Percentiles rank a stretch among this genome's conserved stretches.
Evolutionary conservation across 2,113 vertebrate genomes (phyloP).

Genomic region (Chelonoidis abingdonii): DNA sequence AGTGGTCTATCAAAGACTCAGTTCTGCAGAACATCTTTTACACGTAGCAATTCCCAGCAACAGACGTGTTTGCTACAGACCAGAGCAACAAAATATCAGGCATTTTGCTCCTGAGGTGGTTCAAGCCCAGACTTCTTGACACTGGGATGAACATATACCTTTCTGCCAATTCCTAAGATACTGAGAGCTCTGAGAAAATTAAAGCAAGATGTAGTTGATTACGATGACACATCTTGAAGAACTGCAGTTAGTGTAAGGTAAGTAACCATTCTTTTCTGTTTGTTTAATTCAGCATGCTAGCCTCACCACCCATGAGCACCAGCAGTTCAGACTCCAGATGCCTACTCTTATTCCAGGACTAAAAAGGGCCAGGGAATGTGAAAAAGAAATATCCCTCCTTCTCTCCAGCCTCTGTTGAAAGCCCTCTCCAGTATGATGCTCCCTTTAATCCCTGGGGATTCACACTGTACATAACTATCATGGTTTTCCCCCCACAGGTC

Average conservation of each 20-base stretch:
- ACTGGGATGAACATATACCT: not conserved
- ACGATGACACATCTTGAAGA: not conserved
- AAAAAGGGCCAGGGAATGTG: not conserved
- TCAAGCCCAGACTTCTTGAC: not conserved
- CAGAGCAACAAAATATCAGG: not conserved
- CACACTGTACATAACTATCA: not conserved
- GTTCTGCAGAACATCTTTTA: not conserved
- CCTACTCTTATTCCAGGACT: not conserved
- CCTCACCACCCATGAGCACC: not conserved
- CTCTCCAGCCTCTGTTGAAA: not conserved
- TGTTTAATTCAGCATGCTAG: not conserved
- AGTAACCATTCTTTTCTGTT: not conserved
- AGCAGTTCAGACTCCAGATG: not conserved
- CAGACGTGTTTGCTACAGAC: not conserved
- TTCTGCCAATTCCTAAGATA: not conserved
- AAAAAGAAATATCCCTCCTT: not conserved
- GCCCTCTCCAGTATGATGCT: not conserved
- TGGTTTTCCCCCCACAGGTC: constrained; percentile 40
- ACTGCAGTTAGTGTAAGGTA: not conserved
- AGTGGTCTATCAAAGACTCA: not conserved
- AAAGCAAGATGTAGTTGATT: not conserved
- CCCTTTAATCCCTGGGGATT: not conserved
- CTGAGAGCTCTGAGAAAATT: not conserved
- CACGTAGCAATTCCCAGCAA: not conserved
- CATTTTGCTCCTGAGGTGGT: not conserved